Evolutionary conservation across 2,797 vertebrate genomes (phyloP).

Genomic region (Sciaenops ocellatus): DNA sequence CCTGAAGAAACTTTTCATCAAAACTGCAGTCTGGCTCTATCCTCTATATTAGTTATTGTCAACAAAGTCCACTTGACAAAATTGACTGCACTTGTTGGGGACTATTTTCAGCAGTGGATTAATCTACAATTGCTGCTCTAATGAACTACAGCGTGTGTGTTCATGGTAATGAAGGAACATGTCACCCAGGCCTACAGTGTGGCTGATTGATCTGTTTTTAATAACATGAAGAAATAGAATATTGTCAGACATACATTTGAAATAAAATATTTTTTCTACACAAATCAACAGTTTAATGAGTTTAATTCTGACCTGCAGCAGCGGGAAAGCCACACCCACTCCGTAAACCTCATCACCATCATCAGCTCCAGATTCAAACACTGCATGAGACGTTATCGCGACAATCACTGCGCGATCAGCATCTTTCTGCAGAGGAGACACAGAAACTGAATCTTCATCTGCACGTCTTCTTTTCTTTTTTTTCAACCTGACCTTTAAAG

Average conservation of each 20-base stretch:
- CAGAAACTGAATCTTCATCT: background rate
- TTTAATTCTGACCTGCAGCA: constrained; percentile 79
- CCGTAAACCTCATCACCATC: constrained; percentile 58
- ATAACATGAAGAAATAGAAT: too few relatives aligned
- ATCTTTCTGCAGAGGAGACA: constrained; percentile 80
- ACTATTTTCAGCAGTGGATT: background rate
- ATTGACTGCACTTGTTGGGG: background rate
- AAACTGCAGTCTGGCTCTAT: background rate
- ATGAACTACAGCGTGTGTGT: background rate
- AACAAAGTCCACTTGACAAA: background rate
- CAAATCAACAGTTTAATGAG: too few relatives aligned
- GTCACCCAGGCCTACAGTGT: background rate
- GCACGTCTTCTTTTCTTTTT: background rate
- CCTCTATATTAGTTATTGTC: background rate
- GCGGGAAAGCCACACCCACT: constrained; percentile 80
- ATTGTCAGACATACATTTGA: too few relatives aligned
- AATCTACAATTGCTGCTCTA: background rate
- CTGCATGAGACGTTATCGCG: constrained; percentile 82
- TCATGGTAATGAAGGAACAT: background rate
- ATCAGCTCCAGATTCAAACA: constrained; percentile 80
- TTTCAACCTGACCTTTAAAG: background rate
- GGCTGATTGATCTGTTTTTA: background rate
- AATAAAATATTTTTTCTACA: too few relatives aligned
- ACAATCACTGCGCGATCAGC: constrained; percentile 79
- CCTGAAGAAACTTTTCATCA: constrained; percentile 67